phyloP scores from a whole-genome alignment of 2,113 vertebrate species.

The Phasianus colchicus region DNA sequence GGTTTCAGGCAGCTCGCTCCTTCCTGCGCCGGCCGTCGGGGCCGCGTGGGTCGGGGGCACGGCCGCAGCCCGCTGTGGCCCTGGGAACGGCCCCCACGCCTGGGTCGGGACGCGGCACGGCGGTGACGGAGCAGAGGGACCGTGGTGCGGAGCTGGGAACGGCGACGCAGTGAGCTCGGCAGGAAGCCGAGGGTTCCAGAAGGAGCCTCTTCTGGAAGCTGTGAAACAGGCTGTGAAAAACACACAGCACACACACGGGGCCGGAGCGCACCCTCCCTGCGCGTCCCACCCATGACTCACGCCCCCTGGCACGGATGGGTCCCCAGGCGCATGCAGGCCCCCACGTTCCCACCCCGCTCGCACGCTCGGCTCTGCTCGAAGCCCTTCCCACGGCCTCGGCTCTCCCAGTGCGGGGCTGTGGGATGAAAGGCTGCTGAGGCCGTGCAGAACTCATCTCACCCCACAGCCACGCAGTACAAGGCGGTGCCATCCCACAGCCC shows the following conservation, averaged over 20 bases:
- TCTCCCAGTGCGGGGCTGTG: neutral
- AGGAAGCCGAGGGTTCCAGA: constrained; percentile 55
- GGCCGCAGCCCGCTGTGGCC: neutral
- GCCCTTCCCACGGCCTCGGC: neutral
- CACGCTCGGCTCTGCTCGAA: neutral
- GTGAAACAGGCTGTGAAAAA: constrained; percentile 51
- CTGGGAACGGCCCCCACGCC: neutral
- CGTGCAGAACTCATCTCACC: neutral
- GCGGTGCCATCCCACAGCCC: neutral
- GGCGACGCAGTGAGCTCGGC: neutral
- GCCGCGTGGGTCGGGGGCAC: constrained; percentile 15
- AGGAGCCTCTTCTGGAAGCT: constrained; percentile 68
- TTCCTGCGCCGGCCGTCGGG: constrained; percentile 21
- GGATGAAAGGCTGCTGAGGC: neutral
- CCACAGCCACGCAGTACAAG: neutral
- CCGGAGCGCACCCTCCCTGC: neutral
- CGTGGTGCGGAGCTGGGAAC: neutral
- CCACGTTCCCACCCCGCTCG: neutral
- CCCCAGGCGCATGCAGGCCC: neutral
- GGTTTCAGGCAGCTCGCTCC: constrained; percentile 64
- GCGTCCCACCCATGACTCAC: constrained; percentile 51
- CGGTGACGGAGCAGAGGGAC: neutral
- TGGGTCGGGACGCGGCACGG: neutral
- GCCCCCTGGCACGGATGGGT: neutral
- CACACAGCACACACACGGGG: neutral